A percentile compares a stretch with the other conserved stretches of the same genome.
phyloP scores from a whole-genome alignment of 1,140 invertebrate genomes.

The Mesaphorura yosii region DNA sequence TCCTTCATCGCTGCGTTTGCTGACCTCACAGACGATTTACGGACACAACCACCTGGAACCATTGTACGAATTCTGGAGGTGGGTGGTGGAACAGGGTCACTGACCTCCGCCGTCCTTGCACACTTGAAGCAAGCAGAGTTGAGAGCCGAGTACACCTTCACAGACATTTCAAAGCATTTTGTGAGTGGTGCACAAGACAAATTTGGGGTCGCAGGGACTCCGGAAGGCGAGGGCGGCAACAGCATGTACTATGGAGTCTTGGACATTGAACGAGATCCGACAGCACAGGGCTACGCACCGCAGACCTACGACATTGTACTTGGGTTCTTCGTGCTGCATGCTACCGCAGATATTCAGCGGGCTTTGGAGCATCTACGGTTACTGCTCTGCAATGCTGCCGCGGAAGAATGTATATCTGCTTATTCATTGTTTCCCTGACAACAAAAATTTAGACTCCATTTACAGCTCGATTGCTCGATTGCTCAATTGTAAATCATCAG shows the following conservation, averaged over 20 bases:
- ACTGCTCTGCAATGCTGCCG: too few relatives aligned
- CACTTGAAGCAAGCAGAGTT: not conserved
- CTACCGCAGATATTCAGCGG: not conserved
- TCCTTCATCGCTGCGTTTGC: too few relatives aligned
- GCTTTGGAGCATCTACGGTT: not conserved
- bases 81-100: not conserved
- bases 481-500: too few relatives aligned
- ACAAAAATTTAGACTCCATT: too few relatives aligned
- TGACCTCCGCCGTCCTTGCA: not conserved
- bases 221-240: too few relatives aligned
- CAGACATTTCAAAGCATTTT: constrained; percentile 1
- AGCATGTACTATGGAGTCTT: not conserved
- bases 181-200: not conserved
- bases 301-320: constrained; percentile 4
- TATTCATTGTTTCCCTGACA: too few relatives aligned
- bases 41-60: too few relatives aligned
- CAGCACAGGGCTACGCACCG: constrained; percentile 3
- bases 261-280: constrained; percentile 9
- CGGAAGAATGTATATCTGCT: too few relatives aligned
- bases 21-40: too few relatives aligned
- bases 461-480: too few relatives aligned
- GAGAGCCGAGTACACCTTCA: not conserved
- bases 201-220: too few relatives aligned
- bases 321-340: constrained; percentile 5
- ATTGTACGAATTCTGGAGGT: constrained; percentile 4